Percentiles rank a stretch among this genome's conserved stretches.
Evolutionary conservation across 2,113 vertebrate genomes (phyloP).

Genomic region (Furnarius figulus): DNA sequence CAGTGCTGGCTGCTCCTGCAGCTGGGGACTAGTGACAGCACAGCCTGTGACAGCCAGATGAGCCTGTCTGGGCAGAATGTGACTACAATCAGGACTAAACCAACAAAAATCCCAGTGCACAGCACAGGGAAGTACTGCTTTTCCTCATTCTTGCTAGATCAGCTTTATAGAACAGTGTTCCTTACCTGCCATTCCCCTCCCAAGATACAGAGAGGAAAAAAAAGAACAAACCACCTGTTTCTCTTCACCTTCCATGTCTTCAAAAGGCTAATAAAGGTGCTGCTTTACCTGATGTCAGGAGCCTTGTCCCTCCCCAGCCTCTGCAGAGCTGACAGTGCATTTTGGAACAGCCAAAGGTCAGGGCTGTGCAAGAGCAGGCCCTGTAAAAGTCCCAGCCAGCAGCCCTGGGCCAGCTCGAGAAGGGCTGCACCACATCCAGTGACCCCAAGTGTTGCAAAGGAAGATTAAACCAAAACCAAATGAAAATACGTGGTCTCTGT

Average conservation of each 20-base stretch:
- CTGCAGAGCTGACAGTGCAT: neutral
- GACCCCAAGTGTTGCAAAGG: neutral
- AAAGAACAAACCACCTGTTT: neutral
- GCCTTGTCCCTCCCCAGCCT: neutral
- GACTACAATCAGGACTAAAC: neutral
- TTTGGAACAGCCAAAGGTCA: neutral
- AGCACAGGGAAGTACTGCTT: neutral
- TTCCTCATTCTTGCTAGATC: neutral
- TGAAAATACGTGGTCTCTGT: neutral
- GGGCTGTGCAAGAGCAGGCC: neutral
- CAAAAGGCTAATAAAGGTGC: neutral
- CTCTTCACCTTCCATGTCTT: neutral
- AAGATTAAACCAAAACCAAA: neutral
- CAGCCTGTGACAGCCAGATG: accelerated
- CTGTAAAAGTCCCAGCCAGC: neutral
- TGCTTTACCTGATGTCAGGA: neutral
- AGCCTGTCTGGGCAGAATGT: neutral
- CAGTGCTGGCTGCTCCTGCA: neutral
- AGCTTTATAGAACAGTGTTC: neutral
- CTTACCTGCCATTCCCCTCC: neutral
- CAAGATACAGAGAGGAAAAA: neutral
- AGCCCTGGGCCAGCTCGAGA: neutral
- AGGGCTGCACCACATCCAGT: neutral
- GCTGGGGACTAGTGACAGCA: neutral
- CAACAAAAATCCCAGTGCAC: neutral